phyloP scores from a whole-genome alignment of 2,888 invertebrate genomes.

The Elaeidobius kamerunicus region DNA sequence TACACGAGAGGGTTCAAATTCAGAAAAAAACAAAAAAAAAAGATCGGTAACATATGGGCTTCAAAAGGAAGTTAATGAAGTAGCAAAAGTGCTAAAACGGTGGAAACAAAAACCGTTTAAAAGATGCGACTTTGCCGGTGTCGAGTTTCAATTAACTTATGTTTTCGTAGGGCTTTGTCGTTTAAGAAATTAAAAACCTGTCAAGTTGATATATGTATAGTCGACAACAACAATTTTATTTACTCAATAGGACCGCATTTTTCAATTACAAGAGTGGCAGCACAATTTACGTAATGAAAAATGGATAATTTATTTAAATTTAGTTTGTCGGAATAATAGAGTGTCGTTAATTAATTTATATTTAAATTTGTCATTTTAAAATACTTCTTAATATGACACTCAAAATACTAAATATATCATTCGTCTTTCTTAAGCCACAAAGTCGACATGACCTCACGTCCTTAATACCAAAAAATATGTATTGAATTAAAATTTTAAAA shows the following conservation, averaged over 20 bases:
- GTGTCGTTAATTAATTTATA: too few species aligned
- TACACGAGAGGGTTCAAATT: too few species aligned
- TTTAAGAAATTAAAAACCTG: constrained; percentile 31
- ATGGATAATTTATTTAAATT: too few species aligned
- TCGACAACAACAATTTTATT: too few species aligned
- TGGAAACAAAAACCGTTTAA: constrained; percentile 28
- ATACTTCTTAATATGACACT: too few species aligned
- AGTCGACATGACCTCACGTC: not conserved
- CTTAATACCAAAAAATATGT: not conserved
- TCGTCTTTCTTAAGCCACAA: not conserved
- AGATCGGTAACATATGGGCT: constrained; percentile 21
- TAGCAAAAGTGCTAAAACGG: constrained; percentile 26
- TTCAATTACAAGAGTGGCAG: too few species aligned
- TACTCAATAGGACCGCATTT: too few species aligned
- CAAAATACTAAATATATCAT: not conserved
- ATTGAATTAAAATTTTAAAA: not conserved
- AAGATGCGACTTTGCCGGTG: constrained; percentile 8
- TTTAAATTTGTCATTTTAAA: too few species aligned
- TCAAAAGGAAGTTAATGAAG: constrained; percentile 27
- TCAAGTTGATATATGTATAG: too few species aligned
- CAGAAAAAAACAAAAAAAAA: constrained; percentile 12
- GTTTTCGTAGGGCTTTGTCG: constrained; percentile 18
- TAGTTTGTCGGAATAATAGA: too few species aligned
- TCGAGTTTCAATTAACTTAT: constrained; percentile 25
- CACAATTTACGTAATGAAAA: too few species aligned